A percentile compares a stretch with the other conserved stretches of the same genome.
These are phyloP conservation scores for Megaleporinus macrocephalus DNA, from an alignment of 2,113 vertebrate genomes.

Conservation along the genomic window DNA sequence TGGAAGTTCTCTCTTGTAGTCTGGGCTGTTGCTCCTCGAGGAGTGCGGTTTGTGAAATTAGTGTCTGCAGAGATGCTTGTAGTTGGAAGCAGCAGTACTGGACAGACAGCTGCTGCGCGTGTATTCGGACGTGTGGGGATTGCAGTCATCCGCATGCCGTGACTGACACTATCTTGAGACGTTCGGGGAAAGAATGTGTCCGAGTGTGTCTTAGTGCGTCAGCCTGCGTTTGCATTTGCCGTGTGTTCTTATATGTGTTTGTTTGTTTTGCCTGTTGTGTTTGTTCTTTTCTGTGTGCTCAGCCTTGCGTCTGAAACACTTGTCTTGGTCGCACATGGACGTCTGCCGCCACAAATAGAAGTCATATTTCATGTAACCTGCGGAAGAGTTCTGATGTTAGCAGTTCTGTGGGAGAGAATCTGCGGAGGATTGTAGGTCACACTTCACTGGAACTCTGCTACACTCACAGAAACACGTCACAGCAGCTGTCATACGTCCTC, in stretches of 20 bases:
- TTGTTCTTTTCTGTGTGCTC: background rate
- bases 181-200: background rate
- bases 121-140: background rate
- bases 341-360: background rate
- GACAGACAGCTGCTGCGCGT: background rate
- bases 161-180: background rate
- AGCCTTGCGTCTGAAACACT: conserved; percentile 14
- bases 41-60: background rate
- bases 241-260: background rate
- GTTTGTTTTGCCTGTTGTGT: conserved; percentile 7
- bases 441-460: no score
- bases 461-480: no score
- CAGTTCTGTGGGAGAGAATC: no score
- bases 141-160: conserved; percentile 7
- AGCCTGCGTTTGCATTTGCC: conserved; percentile 13
- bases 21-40: background rate
- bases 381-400: no score
- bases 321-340: background rate
- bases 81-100: background rate
- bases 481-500: no score
- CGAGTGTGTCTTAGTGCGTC: background rate
- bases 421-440: no score
- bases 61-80: conserved; percentile 7
- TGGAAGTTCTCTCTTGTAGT: background rate
- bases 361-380: no score